These are phyloP conservation scores for Origma solitaria DNA, from an alignment of 2,113 vertebrate genomes.

Conservation along the genomic window DNA sequence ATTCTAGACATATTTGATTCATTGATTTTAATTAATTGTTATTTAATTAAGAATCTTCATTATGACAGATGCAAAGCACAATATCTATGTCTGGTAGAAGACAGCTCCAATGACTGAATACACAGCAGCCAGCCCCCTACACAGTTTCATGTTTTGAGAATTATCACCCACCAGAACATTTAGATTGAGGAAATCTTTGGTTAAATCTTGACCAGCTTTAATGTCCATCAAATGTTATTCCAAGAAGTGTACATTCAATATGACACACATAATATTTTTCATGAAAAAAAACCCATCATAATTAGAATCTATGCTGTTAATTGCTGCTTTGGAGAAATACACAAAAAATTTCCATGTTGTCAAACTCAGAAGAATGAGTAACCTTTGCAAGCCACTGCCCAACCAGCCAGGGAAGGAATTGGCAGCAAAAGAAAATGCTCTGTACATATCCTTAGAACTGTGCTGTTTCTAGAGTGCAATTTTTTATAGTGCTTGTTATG, in stretches of 20 bases:
- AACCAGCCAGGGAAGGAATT: not conserved
- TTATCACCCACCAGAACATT: not conserved
- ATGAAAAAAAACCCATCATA: accelerated
- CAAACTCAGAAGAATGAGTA: not conserved
- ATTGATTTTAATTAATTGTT: no score
- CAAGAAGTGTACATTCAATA: not conserved
- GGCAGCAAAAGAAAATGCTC: not conserved
- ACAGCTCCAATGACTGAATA: not conserved
- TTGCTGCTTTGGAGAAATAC: not conserved
- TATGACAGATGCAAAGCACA: not conserved
- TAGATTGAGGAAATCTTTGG: not conserved
- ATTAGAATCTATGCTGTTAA: not conserved
- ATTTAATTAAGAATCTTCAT: no score
- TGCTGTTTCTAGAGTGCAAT: not conserved
- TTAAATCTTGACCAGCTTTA: not conserved
- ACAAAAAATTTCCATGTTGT: not conserved
- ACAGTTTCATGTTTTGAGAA: not conserved
- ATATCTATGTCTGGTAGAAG: not conserved
- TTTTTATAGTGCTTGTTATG: not conserved
- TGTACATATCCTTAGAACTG: not conserved
- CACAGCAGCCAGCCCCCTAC: not conserved
- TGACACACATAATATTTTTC: not conserved
- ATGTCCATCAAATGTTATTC: not conserved
- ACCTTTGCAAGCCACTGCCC: not conserved
- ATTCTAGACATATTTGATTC: no score